Base-by-base conservation (phyloP, 2,113 vertebrate species). In the Protomyctophum bolini region DNA sequence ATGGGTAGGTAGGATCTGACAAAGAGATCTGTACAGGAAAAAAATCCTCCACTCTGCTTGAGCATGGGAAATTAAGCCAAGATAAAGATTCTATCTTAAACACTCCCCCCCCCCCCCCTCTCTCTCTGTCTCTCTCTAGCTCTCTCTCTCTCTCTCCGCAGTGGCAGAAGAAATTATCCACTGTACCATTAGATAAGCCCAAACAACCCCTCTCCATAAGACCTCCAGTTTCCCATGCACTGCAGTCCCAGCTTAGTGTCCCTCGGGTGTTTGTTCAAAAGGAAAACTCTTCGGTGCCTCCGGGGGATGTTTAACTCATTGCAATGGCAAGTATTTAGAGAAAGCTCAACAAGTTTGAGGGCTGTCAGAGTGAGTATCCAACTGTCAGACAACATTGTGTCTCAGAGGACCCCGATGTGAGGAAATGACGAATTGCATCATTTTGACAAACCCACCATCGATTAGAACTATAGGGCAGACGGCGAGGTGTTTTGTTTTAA, bases 291-390 rank as follows among this genome's bases (percentile, higher is more conserved):
- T 90, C 82, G 64, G 67, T 94, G 95, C 95, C 95, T 96, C 95
- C 92, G 91, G 94, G 95, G 96, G 94, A 95, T 97, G 95, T 96
- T 98, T 98, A 97, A 97, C 95, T 96, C 95, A 96, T 97, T 95
- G 94, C 95, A 94, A 92, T 94, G 92, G 94, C 92, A 94, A 94
- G 92, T 96, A 97, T 96, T 97, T 97, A 96, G 94, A 96, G 93
- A 85, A 90, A 93, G 95, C 94, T 96, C 96, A 92, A 92, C 94
- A 94, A 96, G 95, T 98, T 97, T 92, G 92, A 85, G 93, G 33
- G 94, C 95, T 96, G 95, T 96, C 95, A 97, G 92, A 92, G 92
- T 92, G 86, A 82, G 92, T 94, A 95, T 95, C 95, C 94, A 95
- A 94, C 95, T 96, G 96, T 97, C 96, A 97, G 94, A 93, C 89